Evolutionary conservation across 2,888 invertebrate genomes (phyloP).

Genomic region (Mesorhabditis spiculigera): DNA sequence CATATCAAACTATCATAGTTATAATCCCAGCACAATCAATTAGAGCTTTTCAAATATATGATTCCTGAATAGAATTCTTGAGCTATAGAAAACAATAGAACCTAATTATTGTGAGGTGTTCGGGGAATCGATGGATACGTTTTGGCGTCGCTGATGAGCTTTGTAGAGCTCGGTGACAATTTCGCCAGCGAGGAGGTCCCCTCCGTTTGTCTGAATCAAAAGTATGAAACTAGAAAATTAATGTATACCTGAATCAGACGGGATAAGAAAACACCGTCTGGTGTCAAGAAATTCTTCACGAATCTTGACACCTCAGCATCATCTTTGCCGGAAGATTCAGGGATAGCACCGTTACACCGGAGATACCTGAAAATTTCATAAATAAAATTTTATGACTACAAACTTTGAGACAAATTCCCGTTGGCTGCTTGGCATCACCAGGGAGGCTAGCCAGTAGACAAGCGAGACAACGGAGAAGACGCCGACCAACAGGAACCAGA

Average conservation of each 20-base stretch:
- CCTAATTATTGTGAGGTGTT: neutral
- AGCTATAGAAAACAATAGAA: too few species aligned
- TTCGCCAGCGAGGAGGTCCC: constrained; percentile 49
- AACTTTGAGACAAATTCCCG: constrained; percentile 42
- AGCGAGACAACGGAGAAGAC: constrained; percentile 37
- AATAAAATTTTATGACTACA: constrained; percentile 16
- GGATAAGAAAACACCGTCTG: constrained; percentile 54
- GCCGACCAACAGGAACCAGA: constrained; percentile 57
- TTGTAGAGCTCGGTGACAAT: constrained; percentile 33
- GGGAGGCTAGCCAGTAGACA: constrained; percentile 41
- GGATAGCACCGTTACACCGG: constrained; percentile 29
- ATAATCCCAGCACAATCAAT: too few species aligned
- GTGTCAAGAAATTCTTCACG: constrained; percentile 42
- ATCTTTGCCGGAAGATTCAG: constrained; percentile 15
- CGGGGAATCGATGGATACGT: neutral
- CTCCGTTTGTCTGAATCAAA: constrained; percentile 47
- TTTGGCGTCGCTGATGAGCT: neutral
- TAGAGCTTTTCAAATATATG: too few species aligned
- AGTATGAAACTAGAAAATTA: too few species aligned
- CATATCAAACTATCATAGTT: too few species aligned
- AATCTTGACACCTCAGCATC: constrained; percentile 34
- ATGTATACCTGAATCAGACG: constrained; percentile 49
- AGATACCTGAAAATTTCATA: constrained; percentile 17
- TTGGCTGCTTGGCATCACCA: constrained; percentile 17
- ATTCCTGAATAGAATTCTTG: too few species aligned